Percentiles rank a stretch among this genome's conserved stretches.
These are phyloP conservation scores for Sarcophaga subvicina DNA, from an alignment of 2,888 invertebrate species.

Conservation along the genomic window DNA sequence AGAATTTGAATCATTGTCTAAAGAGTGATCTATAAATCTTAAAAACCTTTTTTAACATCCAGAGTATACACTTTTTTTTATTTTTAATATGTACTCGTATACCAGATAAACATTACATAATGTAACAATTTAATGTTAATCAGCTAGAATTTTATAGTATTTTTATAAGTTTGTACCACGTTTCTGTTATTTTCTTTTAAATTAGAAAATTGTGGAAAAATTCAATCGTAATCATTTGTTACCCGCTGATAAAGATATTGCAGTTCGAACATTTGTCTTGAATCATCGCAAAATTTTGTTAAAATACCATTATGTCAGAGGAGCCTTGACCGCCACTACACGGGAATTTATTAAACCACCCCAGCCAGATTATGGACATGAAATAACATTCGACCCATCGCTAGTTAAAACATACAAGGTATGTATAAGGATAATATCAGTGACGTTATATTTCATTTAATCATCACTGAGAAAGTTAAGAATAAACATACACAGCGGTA, in stretches of 20 bases:
- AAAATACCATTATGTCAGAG: slow-evolving; percentile 79
- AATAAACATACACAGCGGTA: not conserved
- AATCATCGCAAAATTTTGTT: slow-evolving; percentile 82
- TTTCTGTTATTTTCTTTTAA: not conserved
- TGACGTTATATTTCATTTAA: no score
- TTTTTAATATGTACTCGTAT: no score
- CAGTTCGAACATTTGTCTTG: slow-evolving; percentile 85
- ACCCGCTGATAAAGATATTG: slow-evolving; percentile 85
- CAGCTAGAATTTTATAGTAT: no score
- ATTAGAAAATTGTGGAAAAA: slow-evolving; percentile 85
- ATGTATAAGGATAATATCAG: slow-evolving; percentile 68
- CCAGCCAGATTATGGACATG: slow-evolving; percentile 87
- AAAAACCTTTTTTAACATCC: no score
- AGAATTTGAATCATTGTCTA: no score
- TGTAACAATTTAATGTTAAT: no score
- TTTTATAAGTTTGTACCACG: no score
- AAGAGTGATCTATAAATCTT: no score
- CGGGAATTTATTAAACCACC: slow-evolving; percentile 87
- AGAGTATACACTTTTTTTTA: no score
- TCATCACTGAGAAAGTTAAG: no score
- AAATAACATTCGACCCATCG: slow-evolving; percentile 85
- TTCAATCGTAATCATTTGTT: slow-evolving; percentile 84
- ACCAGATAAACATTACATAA: no score
- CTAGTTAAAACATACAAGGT: slow-evolving; percentile 87
- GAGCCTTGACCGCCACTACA: slow-evolving; percentile 82